Evolutionary conservation across 2,888 invertebrate genomes (phyloP).

Genomic region (Drosophila flavopinicola): DNA sequence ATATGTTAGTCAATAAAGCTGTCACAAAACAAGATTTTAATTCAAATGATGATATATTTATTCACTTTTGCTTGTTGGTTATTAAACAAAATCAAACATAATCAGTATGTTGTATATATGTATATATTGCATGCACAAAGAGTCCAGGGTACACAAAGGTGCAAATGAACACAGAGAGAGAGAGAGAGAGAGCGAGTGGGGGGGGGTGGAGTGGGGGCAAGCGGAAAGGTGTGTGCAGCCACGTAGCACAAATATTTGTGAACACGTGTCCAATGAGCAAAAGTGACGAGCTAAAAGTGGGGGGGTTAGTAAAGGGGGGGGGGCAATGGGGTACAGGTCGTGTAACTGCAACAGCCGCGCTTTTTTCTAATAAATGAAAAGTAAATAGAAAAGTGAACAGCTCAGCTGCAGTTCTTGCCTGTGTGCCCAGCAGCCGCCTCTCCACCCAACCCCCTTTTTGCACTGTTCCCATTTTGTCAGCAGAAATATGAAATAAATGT

Average conservation of each 20-base stretch:
- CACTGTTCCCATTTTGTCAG: constrained; percentile 45
- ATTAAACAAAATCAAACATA: too few species aligned
- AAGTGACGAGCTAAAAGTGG: constrained; percentile 63
- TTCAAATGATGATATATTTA: too few species aligned
- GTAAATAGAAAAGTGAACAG: constrained; percentile 61
- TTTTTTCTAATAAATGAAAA: constrained; percentile 73
- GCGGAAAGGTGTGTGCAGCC: constrained; percentile 64
- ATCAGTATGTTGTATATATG: too few species aligned
- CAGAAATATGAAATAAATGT: constrained; percentile 69
- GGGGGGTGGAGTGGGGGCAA: neutral
- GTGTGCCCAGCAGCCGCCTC: neutral
- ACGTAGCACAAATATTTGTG: constrained; percentile 77
- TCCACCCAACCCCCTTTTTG: too few species aligned
- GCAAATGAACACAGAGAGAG: constrained; percentile 9
- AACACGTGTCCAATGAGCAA: constrained; percentile 75
- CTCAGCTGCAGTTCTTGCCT: constrained; percentile 26
- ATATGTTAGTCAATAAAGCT: too few species aligned
- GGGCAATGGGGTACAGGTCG: neutral
- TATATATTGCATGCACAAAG: constrained; percentile 5
- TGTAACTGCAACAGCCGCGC: constrained; percentile 46
- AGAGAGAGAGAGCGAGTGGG: too few species aligned
- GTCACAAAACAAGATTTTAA: too few species aligned
- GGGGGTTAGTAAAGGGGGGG: neutral
- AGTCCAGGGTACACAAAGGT: constrained; percentile 42
- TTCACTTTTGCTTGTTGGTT: constrained; percentile 2